Conservation (phyloP, 2,888 invertebrate genomes). For the Ophion slaviceki region DNA sequence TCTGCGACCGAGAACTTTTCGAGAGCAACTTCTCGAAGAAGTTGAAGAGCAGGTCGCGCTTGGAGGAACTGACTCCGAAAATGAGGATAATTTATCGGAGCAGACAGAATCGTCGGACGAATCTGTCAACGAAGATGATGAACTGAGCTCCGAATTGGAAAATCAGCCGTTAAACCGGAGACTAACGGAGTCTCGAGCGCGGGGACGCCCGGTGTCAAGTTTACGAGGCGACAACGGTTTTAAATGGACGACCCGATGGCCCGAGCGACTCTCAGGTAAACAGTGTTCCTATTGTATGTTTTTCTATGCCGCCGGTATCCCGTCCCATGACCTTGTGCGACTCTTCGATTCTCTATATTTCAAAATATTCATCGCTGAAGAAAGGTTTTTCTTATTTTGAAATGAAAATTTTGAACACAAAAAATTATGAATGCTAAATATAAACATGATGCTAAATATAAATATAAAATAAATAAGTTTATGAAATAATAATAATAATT, state of each 20-base stretch:
- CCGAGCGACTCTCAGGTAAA: neutral
- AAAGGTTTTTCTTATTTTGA: neutral
- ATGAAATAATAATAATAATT: constrained; percentile 7
- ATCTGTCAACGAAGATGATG: no score
- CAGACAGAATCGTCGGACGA: no score
- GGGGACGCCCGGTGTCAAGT: neutral
- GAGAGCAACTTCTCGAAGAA: no score
- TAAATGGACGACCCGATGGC: neutral
- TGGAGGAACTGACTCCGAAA: no score
- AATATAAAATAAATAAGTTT: neutral
- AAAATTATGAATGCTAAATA: no score
- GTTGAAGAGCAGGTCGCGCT: no score
- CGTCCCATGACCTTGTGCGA: neutral
- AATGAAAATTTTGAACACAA: neutral
- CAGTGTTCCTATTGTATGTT: neutral
- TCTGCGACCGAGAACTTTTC: no score
- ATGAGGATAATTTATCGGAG: no score
- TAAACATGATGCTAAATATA: no score
- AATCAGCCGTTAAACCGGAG: no score
- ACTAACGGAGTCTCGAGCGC: neutral
- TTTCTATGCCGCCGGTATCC: neutral
- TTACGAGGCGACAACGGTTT: constrained; percentile 1
- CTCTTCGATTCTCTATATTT: neutral
- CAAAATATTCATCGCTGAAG: no score
- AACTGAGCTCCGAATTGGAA: no score